Evolutionary conservation across 2,888 invertebrate species (phyloP).

Genomic region (Tineola bisselliella): DNA sequence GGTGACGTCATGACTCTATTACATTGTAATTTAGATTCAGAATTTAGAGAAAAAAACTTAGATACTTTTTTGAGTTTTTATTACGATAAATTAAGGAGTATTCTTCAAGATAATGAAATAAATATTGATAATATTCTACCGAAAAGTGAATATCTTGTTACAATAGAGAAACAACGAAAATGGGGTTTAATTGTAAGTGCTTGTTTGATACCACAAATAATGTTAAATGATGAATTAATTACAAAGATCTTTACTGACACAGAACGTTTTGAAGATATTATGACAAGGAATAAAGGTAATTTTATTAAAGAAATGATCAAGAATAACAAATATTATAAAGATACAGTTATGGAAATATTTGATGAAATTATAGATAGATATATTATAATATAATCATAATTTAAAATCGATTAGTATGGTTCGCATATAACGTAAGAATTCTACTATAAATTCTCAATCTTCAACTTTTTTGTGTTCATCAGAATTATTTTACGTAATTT

Average conservation of each 20-base stretch:
- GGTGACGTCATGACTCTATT: constrained; percentile 70
- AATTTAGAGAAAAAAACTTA: constrained; percentile 59
- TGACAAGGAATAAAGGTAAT: constrained; percentile 57
- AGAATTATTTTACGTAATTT: too few relatives aligned
- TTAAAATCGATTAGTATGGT: background rate
- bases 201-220: constrained; percentile 62
- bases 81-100: constrained; percentile 50
- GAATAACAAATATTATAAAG: constrained; percentile 52
- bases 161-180: constrained; percentile 55
- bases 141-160: constrained; percentile 45
- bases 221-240: constrained; percentile 59
- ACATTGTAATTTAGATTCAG: constrained; percentile 59
- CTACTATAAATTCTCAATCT: background rate
- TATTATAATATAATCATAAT: constrained; percentile 6
- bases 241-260: constrained; percentile 52
- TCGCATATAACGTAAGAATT: too few relatives aligned
- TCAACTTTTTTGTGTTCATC: too few relatives aligned
- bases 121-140: constrained; percentile 44
- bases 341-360: constrained; percentile 61
- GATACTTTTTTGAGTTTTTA: constrained; percentile 64
- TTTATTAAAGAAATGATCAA: constrained; percentile 66
- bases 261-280: constrained; percentile 63
- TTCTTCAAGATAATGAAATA: constrained; percentile 45
- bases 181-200: constrained; percentile 66
- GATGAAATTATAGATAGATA: constrained; percentile 65